A percentile compares a stretch with the other conserved stretches of the same genome.
Evolutionary conservation across 2,888 invertebrate species (phyloP).

Genomic region (Leptopilina myrica): DNA sequence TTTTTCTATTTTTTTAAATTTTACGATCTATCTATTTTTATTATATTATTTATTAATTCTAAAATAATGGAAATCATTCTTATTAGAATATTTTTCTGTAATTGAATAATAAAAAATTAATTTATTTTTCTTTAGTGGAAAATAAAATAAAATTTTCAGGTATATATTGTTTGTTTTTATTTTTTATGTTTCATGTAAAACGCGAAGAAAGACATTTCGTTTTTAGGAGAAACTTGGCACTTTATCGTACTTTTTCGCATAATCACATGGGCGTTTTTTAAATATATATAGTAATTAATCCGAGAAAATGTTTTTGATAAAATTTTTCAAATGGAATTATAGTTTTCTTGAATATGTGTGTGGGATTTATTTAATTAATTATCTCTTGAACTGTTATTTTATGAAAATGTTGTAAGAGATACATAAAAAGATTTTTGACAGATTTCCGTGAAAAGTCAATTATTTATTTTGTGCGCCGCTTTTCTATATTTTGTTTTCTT

Average conservation of each 20-base stretch:
- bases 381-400: neutral
- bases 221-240: slow-evolving; percentile 61
- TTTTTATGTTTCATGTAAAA: slow-evolving; percentile 50
- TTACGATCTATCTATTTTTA: neutral
- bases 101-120: neutral
- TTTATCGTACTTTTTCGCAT: slow-evolving; percentile 52
- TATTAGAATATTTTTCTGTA: neutral
- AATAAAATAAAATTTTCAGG: slow-evolving; percentile 6
- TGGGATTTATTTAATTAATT: neutral
- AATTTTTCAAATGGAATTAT: neutral
- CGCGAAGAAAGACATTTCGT: slow-evolving; percentile 61
- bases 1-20: neutral
- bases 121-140: neutral
- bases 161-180: slow-evolving; percentile 8
- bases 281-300: neutral
- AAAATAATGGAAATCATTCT: neutral
- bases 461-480: neutral
- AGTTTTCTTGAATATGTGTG: neutral
- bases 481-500: neutral
- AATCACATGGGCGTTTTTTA: slow-evolving; percentile 30
- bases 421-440: neutral
- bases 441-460: neutral
- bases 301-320: neutral
- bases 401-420: neutral
- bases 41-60: neutral